Evolutionary conservation across 2,888 invertebrate species (phyloP).

Genomic region (Nephrotoma flavescens): DNA sequence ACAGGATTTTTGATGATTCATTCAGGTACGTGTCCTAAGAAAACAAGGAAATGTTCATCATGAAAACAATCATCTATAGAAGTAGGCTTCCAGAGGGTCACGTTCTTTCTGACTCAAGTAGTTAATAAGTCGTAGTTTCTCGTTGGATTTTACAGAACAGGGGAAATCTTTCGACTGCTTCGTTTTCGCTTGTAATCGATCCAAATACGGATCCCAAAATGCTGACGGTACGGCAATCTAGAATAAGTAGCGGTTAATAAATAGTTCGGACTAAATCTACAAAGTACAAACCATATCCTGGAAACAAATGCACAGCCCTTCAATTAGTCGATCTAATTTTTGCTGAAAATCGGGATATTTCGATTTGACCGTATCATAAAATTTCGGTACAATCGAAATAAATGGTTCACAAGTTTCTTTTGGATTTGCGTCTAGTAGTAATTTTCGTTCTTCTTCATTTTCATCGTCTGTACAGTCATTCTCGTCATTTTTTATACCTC

Average conservation of each 20-base stretch:
- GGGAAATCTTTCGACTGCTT: not conserved
- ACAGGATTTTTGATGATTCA: not conserved
- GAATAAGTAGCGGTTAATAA: not conserved
- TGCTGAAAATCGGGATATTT: not conserved
- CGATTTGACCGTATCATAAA: not conserved
- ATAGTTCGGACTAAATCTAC: not conserved
- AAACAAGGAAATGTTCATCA: too few relatives aligned
- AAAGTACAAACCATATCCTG: not conserved
- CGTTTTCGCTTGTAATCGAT: not conserved
- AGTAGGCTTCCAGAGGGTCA: not conserved
- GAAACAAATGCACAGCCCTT: not conserved
- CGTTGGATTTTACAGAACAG: not conserved
- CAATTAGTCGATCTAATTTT: not conserved
- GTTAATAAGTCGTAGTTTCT: not conserved
- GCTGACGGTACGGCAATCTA: not conserved
- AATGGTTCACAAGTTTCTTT: not conserved
- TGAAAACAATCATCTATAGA: slow-evolving; percentile 2
- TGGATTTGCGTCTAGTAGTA: not conserved
- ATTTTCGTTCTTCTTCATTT: not conserved
- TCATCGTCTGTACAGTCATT: not conserved
- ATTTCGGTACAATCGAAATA: not conserved
- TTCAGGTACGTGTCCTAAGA: not conserved
- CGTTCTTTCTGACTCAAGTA: not conserved
- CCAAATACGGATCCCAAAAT: not conserved
- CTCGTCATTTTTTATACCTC: not conserved